A percentile compares a stretch with the other conserved stretches of the same genome.
phyloP scores from a whole-genome alignment of 2,888 invertebrate species.

The Masnerella sp. region DNA sequence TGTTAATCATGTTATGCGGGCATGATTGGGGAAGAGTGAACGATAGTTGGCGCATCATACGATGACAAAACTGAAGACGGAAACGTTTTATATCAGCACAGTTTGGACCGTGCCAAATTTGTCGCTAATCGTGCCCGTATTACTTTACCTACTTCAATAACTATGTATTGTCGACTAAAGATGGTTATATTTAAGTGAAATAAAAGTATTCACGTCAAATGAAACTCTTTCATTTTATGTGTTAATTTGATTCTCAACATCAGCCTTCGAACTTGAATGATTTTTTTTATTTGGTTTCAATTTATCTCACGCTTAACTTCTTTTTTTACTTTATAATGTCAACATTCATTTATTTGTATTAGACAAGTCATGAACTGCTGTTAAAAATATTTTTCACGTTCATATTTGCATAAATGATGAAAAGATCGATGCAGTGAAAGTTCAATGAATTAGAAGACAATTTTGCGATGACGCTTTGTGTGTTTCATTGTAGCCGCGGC shows the following conservation, averaged over 20 bases:
- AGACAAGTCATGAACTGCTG: background rate
- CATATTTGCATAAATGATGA: background rate
- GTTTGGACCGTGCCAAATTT: slow-evolving; percentile 42
- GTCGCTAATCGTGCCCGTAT: slow-evolving; percentile 18
- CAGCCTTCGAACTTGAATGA: too few relatives aligned
- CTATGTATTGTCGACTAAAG: slow-evolving; percentile 38
- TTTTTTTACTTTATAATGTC: background rate
- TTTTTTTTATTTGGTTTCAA: background rate
- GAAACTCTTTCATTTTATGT: slow-evolving; percentile 21
- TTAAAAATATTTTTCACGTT: background rate
- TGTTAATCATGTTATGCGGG: too few relatives aligned
- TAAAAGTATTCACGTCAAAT: slow-evolving; percentile 44
- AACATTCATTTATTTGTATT: background rate
- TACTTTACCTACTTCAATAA: slow-evolving; percentile 29
- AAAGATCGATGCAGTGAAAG: background rate
- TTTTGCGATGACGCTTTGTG: slow-evolving; percentile 69
- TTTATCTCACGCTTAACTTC: too few relatives aligned
- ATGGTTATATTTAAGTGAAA: slow-evolving; percentile 45
- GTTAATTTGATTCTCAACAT: too few relatives aligned
- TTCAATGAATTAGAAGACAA: slow-evolving; percentile 23
- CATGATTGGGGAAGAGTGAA: too few relatives aligned
- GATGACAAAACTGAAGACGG: too few relatives aligned
- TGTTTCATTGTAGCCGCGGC: slow-evolving; percentile 73
- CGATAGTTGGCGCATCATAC: too few relatives aligned
- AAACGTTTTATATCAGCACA: slow-evolving; percentile 29